A percentile compares a stretch with the other conserved stretches of the same genome.
Conservation (phyloP, 1,140 invertebrate genomes). For the Heliconius melpomene region DNA sequence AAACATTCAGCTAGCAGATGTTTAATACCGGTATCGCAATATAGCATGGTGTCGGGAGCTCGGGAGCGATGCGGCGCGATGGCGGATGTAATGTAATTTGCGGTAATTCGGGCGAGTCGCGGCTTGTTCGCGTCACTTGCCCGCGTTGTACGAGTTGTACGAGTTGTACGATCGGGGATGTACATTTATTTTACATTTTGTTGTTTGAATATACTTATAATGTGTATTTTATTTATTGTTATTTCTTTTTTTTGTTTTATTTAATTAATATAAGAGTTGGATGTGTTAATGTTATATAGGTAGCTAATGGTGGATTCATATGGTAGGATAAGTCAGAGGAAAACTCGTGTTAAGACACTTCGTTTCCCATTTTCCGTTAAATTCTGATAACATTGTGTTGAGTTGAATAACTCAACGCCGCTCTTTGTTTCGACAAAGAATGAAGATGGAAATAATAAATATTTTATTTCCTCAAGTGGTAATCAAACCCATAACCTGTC, state of each 20-base stretch:
- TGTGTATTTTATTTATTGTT: neutral
- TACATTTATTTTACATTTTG: constrained; percentile 37
- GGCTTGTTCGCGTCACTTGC: constrained; percentile 45
- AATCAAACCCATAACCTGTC: no score
- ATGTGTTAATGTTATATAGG: no score
- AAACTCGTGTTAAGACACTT: no score
- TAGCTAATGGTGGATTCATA: no score
- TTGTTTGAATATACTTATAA: neutral
- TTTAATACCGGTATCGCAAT: constrained; percentile 53
- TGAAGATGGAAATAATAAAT: no score
- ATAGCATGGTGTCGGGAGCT: constrained; percentile 22
- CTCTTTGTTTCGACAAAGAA: no score
- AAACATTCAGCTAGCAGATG: constrained; percentile 36
- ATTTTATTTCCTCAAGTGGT: no score
- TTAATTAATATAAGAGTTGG: neutral
- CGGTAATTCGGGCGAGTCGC: constrained; percentile 45
- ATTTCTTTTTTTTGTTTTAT: neutral
- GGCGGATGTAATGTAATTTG: constrained; percentile 62
- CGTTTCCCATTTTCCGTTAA: no score
- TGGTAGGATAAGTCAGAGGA: no score
- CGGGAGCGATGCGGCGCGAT: constrained; percentile 30
- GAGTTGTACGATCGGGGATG: constrained; percentile 22
- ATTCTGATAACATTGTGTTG: no score
- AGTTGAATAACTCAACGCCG: no score
- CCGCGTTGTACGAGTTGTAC: constrained; percentile 29